Evolutionary conservation across 2,888 invertebrate genomes (phyloP).

Genomic region (Scelioninae gen. 2): DNA sequence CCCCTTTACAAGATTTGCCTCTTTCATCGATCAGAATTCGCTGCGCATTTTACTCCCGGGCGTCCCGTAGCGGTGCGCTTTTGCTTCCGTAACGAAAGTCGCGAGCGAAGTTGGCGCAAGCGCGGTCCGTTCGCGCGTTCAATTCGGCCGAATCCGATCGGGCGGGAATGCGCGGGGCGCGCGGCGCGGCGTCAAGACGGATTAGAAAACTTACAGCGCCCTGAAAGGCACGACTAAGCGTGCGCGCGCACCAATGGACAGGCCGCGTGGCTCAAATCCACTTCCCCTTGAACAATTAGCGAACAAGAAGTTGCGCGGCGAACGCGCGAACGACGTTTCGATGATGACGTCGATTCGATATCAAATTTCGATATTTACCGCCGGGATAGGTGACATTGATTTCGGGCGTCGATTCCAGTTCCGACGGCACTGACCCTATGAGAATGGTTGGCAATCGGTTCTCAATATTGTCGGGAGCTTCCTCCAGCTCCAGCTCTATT

Average conservation of each 20-base stretch:
- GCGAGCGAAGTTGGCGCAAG: constrained; percentile 26
- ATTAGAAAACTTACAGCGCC: constrained; percentile 19
- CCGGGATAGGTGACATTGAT: constrained; percentile 70
- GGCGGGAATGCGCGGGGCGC: constrained; percentile 1
- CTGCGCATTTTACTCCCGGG: too few species aligned
- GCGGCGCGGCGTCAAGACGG: constrained; percentile 34
- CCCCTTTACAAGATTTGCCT: too few species aligned
- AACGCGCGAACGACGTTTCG: too few species aligned
- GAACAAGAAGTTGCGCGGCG: neutral
- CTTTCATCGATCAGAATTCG: too few species aligned
- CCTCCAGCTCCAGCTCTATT: constrained; percentile 71
- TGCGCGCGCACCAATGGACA: constrained; percentile 1
- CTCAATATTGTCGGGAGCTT: constrained; percentile 67
- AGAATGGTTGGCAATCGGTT: constrained; percentile 65
- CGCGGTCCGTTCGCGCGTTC: constrained; percentile 29
- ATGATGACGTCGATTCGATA: too few species aligned
- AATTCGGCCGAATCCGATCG: constrained; percentile 38
- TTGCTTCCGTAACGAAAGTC: constrained; percentile 15
- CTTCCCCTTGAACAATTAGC: constrained; percentile 15
- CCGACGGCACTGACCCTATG: constrained; percentile 67
- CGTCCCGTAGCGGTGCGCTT: neutral
- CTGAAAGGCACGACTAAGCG: neutral
- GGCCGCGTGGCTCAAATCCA: constrained; percentile 5
- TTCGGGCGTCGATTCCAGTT: constrained; percentile 66
- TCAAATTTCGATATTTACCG: constrained; percentile 63